phyloP scores from a whole-genome alignment of 2,888 invertebrate species.

The Hemistola chrysoprasaria region DNA sequence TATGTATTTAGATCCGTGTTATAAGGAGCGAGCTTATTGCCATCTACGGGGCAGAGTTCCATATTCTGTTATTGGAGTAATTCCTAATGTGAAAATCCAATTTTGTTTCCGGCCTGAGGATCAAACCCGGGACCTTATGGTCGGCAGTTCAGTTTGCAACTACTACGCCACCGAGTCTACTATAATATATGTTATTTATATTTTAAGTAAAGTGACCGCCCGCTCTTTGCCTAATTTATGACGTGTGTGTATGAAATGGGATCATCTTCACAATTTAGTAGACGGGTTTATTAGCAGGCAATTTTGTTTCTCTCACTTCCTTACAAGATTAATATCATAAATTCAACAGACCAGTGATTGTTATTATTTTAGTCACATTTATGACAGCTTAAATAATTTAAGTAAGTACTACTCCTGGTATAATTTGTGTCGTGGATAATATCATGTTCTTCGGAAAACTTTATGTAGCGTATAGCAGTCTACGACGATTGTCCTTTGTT shows the following conservation, averaged over 20 bases:
- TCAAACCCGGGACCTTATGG: too few relatives aligned
- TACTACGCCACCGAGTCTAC: too few relatives aligned
- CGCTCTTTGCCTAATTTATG: slow-evolving; percentile 43
- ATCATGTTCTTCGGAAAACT: background rate
- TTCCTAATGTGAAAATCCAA: too few relatives aligned
- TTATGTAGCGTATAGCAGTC: background rate
- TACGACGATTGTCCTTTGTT: background rate
- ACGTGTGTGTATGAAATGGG: slow-evolving; percentile 56
- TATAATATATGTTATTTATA: too few relatives aligned
- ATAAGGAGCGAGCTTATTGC: too few relatives aligned
- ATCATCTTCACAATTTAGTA: slow-evolving; percentile 54
- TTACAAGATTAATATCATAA: slow-evolving; percentile 23
- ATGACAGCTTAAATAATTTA: slow-evolving; percentile 12
- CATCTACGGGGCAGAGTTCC: too few relatives aligned
- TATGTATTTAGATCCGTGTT: too few relatives aligned
- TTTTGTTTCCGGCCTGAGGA: too few relatives aligned
- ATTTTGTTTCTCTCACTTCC: slow-evolving; percentile 38
- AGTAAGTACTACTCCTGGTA: too few relatives aligned
- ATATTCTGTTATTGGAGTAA: too few relatives aligned
- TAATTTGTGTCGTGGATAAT: slow-evolving; percentile 1
- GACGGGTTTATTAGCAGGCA: slow-evolving; percentile 51
- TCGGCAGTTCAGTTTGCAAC: too few relatives aligned
- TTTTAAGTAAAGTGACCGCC: background rate
- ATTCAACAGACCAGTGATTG: slow-evolving; percentile 20
- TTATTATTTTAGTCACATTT: slow-evolving; percentile 22